Evolutionary conservation across 2,888 invertebrate species (phyloP).

Genomic region (Phymatocera aterrima): DNA sequence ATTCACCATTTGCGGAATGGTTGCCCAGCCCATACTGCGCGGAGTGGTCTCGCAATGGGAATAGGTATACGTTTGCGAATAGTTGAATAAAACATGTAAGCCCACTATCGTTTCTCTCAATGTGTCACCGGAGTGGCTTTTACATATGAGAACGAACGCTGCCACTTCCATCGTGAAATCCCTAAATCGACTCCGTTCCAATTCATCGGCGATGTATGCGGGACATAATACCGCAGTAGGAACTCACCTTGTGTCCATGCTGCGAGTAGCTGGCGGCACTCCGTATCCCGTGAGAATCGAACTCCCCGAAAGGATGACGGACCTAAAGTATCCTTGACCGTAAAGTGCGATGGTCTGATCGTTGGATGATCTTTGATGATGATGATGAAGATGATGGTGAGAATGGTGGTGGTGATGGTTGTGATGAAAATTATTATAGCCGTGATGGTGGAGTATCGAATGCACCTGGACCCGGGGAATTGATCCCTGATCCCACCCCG

Average conservation of each 20-base stretch:
- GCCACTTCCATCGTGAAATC: background rate
- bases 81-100: slow-evolving; percentile 15
- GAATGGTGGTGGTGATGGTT: slow-evolving; percentile 46
- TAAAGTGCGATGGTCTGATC: background rate
- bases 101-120: background rate
- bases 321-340: slow-evolving; percentile 35
- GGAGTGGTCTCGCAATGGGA: background rate
- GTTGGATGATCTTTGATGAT: slow-evolving; percentile 18
- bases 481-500: slow-evolving; percentile 61
- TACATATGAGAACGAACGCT: too few relatives aligned
- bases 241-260: slow-evolving; percentile 47
- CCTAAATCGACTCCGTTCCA: background rate
- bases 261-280: slow-evolving; percentile 26
- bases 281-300: slow-evolving; percentile 31
- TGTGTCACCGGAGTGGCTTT: background rate
- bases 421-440: slow-evolving; percentile 52
- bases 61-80: slow-evolving; percentile 11
- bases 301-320: slow-evolving; percentile 4
- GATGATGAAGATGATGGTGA: slow-evolving; percentile 47
- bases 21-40: background rate
- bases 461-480: slow-evolving; percentile 55
- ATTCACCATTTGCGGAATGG: slow-evolving; percentile 10
- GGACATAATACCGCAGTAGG: background rate
- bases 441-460: slow-evolving; percentile 52
- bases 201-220: background rate